Conservation (phyloP, 1,140 invertebrate genomes). For the Neoseiulus cucumeris region DNA sequence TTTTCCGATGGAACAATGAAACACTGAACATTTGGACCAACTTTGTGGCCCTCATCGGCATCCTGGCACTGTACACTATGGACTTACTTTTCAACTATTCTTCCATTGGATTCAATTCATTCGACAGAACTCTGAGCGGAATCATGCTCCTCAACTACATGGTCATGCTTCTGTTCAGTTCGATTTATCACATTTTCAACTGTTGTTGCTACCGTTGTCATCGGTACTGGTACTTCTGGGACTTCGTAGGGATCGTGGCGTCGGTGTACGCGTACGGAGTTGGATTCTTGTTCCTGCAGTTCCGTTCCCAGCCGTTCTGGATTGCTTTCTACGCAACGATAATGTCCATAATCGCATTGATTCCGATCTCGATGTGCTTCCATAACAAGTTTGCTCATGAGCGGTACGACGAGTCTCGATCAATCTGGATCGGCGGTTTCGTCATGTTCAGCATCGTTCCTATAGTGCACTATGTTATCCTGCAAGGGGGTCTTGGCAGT, state of each 20-base stretch:
- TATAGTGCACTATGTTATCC: slow-evolving; percentile 4
- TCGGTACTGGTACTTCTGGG: not conserved
- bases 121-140: not conserved
- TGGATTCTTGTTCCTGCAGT: not conserved
- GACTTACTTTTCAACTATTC: not conserved
- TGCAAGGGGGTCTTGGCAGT: not conserved
- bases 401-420: not conserved
- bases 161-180: not conserved
- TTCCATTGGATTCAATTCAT: not conserved
- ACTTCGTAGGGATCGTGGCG: slow-evolving; percentile 1
- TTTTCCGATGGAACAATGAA: slow-evolving; percentile 3
- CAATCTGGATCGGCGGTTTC: slow-evolving; percentile 5
- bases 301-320: not conserved
- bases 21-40: slow-evolving; percentile 6
- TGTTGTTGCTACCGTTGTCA: slow-evolving; percentile 4
- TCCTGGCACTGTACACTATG: not conserved
- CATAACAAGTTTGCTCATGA: not conserved
- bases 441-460: not conserved
- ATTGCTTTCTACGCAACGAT: not conserved
- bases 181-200: slow-evolving; percentile 4
- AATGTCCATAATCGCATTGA: not conserved
- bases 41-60: not conserved
- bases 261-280: not conserved
- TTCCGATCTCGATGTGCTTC: not conserved
- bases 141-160: not conserved